A percentile compares a stretch with the other conserved stretches of the same genome.
phyloP scores from a whole-genome alignment of 2,888 invertebrate genomes.

The Nomada lathburiana region DNA sequence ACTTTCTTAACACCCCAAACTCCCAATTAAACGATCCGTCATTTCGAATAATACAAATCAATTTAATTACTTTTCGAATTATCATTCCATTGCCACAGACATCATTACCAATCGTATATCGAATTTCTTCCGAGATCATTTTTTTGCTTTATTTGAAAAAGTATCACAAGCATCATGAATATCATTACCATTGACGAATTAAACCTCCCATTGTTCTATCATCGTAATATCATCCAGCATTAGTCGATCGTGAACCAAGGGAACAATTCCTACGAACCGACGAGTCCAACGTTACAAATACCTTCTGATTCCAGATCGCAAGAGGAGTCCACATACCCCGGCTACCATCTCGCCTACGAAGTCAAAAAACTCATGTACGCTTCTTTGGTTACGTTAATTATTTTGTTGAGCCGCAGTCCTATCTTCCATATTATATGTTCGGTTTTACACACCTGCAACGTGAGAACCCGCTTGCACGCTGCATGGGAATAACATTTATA shows the following conservation, averaged over 20 bases:
- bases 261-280: constrained; percentile 21
- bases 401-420: constrained; percentile 62
- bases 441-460: background rate
- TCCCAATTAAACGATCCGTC: background rate
- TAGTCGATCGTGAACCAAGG: constrained; percentile 36
- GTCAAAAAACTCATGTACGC: constrained; percentile 99
- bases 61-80: background rate
- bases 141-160: background rate
- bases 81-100: background rate
- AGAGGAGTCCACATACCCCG: constrained; percentile 97
- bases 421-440: constrained; percentile 10
- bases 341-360: constrained; percentile 99
- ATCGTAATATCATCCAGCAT: constrained; percentile 27
- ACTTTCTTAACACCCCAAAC: too few relatives aligned
- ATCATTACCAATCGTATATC: background rate
- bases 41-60: background rate
- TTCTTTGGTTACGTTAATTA: constrained; percentile 85
- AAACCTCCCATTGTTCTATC: background rate
- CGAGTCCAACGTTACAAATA: constrained; percentile 65
- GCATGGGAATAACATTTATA: constrained; percentile 21
- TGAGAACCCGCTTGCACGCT: constrained; percentile 10
- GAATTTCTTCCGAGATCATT: background rate
- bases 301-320: constrained; percentile 92
- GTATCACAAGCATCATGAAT: too few relatives aligned
- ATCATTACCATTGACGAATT: background rate